Percentiles rank a stretch among this genome's conserved stretches.
phyloP scores from a whole-genome alignment of 2,797 vertebrate species.

The Morus bassanus region DNA sequence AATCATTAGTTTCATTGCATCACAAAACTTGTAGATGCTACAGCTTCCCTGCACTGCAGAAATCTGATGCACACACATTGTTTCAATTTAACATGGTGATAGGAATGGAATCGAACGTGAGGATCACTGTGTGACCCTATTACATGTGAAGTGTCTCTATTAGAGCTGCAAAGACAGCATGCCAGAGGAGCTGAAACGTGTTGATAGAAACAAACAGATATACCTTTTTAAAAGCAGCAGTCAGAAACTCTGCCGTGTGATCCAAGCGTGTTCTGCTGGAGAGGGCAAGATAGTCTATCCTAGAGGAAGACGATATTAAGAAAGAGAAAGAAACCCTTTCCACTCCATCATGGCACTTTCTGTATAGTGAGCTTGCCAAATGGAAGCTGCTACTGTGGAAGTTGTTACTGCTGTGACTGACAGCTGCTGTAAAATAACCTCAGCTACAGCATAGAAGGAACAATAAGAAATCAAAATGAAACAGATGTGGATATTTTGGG shows the following conservation, averaged over 20 bases:
- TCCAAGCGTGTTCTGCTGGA: slow-evolving; percentile 39
- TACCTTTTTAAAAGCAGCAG: slow-evolving; percentile 60
- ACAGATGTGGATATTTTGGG: slow-evolving; percentile 18
- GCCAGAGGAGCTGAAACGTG: slow-evolving; percentile 64
- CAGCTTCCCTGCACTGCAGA: slow-evolving; percentile 23
- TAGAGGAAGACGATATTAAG: slow-evolving; percentile 63
- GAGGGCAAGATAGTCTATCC: slow-evolving; percentile 55
- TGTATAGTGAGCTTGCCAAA: slow-evolving; percentile 18
- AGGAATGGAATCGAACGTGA: slow-evolving; percentile 48
- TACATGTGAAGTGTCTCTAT: slow-evolving; percentile 62
- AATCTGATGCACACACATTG: slow-evolving; percentile 35
- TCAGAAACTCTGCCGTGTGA: slow-evolving; percentile 52
- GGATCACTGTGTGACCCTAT: slow-evolving; percentile 64
- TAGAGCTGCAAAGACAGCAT: slow-evolving; percentile 60
- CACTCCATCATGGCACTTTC: slow-evolving; percentile 12
- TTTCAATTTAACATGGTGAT: slow-evolving; percentile 61
- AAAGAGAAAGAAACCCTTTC: slow-evolving; percentile 41
- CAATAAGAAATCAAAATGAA: slow-evolving; percentile 51
- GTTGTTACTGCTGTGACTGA: slow-evolving; percentile 53
- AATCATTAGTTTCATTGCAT: slow-evolving; percentile 23
- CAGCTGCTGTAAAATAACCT: slow-evolving; percentile 58
- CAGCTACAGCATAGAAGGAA: slow-evolving; percentile 19
- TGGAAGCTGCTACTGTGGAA: slow-evolving; percentile 42
- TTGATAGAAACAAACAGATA: slow-evolving; percentile 57
- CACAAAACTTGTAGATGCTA: slow-evolving; percentile 6